Conservation (phyloP, 2,888 invertebrate species). For the Cheilosia scutellata region DNA sequence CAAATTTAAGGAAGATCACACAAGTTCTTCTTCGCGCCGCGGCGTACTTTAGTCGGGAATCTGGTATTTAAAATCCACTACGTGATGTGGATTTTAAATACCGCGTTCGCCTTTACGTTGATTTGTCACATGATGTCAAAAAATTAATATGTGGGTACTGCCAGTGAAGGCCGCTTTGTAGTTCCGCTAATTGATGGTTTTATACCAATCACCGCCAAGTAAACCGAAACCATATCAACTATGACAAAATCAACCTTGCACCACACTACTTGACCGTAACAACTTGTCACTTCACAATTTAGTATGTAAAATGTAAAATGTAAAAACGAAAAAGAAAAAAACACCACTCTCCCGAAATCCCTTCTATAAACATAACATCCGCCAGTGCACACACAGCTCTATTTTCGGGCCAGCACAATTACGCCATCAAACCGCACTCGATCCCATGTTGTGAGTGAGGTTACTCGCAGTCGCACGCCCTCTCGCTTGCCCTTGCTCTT, state of each 20-base stretch:
- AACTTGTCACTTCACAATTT: constrained; percentile 44
- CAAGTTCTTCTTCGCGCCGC: too few relatives aligned
- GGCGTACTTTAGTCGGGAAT: too few relatives aligned
- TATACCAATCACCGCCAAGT: too few relatives aligned
- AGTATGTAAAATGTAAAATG: background rate
- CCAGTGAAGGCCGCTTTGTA: too few relatives aligned
- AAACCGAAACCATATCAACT: constrained; percentile 15
- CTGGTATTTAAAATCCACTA: too few relatives aligned
- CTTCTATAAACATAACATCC: constrained; percentile 57
- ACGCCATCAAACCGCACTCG: constrained; percentile 38
- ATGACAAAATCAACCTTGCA: constrained; percentile 33
- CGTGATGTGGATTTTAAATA: too few relatives aligned
- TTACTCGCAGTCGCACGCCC: constrained; percentile 61
- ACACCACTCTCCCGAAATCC: background rate
- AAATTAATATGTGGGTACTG: too few relatives aligned
- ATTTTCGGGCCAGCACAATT: constrained; percentile 40
- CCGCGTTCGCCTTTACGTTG: too few relatives aligned
- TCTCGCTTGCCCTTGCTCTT: constrained; percentile 51
- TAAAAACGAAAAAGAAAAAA: background rate
- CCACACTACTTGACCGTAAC: constrained; percentile 4
- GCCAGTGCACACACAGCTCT: constrained; percentile 13
- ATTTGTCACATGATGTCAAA: too few relatives aligned
- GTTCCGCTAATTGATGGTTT: too few relatives aligned
- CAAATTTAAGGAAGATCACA: too few relatives aligned
- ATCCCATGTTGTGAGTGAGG: constrained; percentile 10